Base-by-base conservation (phyloP, 2,888 invertebrate genomes). In the Nomada flava region DNA sequence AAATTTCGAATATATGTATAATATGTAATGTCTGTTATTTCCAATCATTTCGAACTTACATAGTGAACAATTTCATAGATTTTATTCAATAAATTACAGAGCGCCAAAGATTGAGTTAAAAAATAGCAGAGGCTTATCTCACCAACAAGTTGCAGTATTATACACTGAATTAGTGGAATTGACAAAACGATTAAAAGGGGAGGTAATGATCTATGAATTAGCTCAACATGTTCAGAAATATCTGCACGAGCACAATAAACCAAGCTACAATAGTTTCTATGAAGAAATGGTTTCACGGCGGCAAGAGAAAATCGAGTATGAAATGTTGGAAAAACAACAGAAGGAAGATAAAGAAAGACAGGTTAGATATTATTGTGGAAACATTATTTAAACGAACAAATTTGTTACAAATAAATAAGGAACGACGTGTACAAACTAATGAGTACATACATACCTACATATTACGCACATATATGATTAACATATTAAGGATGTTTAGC, bases 171-270 rank as follows among this genome's bases (percentile, higher is more conserved):
- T 98, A 50, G 94, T 95, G 70, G 89, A 94, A 0, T 93, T 96
- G 86, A 96, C 97, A 0, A 83, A 92, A 55, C 91, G 94, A 82
- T 84, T 96, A 20, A 95, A 95, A 73, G 98, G 98, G 0, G 97
- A 97, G 94, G 98, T 97, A 44, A 98, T 98, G 97, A 97, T 99
- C 86, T 97, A 96, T 91, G 96, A 98, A 89, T 93, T 99, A 63
- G 96, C 97, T 1, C 96, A 97, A 89, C 95, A 96, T 91, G 96
- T 97, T 0, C 96, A 97, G 95, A 96, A 96, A 91, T 98, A 97
- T 92, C 95, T 98, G 0, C 96, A 97, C 83, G 94, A 96, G 29
- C 96, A 98, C 93, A 98, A 98, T 92, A 97, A 97, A 91, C 97
- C 98, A 0, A 96, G 96, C 0, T 95, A 95, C 69, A 95, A 97